Percentiles rank a stretch among this genome's conserved stretches.
These are phyloP conservation scores for Carcharodon carcharias DNA, from an alignment of 2,797 vertebrate species.

Conservation along the genomic window DNA sequence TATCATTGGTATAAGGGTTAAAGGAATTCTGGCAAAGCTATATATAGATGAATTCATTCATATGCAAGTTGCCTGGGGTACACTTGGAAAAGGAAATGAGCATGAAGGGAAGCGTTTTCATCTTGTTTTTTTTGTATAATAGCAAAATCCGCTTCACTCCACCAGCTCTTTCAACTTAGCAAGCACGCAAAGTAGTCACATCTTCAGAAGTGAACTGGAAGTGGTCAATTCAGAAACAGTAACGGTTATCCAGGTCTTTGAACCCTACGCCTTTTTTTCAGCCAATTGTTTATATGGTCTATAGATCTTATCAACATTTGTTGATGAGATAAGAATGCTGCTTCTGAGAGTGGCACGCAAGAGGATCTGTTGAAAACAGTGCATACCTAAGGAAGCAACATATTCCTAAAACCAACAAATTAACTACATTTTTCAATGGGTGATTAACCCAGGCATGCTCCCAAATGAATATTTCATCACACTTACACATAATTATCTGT, in stretches of 20 bases:
- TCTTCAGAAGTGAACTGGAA: background rate
- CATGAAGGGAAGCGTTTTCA: background rate
- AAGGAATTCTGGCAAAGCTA: background rate
- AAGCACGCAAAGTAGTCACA: background rate
- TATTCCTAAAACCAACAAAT: background rate
- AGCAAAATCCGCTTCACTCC: background rate
- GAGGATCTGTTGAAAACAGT: background rate
- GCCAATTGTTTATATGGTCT: conserved; percentile 11
- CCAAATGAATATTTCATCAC: background rate
- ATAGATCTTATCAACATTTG: conserved; percentile 1
- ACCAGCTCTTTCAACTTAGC: background rate
- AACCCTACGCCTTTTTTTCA: background rate
- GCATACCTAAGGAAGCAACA: background rate
- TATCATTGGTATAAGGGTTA: background rate
- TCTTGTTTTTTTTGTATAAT: background rate
- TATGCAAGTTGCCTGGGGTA: background rate
- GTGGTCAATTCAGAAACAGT: background rate
- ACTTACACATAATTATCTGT: background rate
- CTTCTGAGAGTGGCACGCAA: conserved; percentile 14
- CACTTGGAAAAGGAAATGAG: conserved; percentile 25
- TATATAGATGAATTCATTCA: background rate
- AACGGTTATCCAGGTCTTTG: conserved; percentile 23
- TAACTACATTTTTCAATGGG: background rate
- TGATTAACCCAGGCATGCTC: background rate
- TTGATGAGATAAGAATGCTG: conserved; percentile 30